Evolutionary conservation across 2,888 invertebrate species (phyloP), one percentile per base, ranked within the genome.

Genomic region (Osedax fenrisi): DNA sequence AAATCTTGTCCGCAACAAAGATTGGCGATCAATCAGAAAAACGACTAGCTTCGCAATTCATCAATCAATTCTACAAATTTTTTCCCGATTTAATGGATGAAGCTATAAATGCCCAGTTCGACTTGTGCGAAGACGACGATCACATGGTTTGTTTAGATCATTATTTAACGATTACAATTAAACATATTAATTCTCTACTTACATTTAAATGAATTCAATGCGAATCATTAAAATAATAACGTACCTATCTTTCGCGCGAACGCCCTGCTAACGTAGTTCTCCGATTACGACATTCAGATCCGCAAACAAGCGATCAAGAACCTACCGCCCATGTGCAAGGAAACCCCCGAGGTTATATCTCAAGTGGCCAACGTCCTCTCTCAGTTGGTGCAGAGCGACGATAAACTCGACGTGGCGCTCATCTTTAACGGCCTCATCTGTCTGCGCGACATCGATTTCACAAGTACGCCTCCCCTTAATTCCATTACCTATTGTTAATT

Each of bases 91-190:
- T 92, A 75, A 89, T 91, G n/a, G 90, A 91, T 79, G 89, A 90
- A 82, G 92, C 94, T 3, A 89, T 96, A 73, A 91, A 95, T 85
- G 92, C 93, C 76, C 89, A 92, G 81, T 89, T 96, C 80, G 94
- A 95, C 87, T 87, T 97, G 3, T 95, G 95, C 84, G 95, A 96
- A 86, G 94, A 96, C 87, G 91, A 92, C 82, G 94, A 96, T 85
- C 88, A 91, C 80, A 5, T 10, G 41, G 41, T 41, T 5, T 10
- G 41, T 41, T n/a, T n/a, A n/a, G n/a, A n/a, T n/a, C n/a, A n/a
- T n/a, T n/a, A n/a, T n/a, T n/a, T n/a, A n/a, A n/a, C n/a, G n/a
- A n/a, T n/a, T n/a, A n/a, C n/a, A n/a, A n/a, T n/a, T n/a, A n/a
- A n/a, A n/a, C n/a, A n/a, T n/a, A n/a, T n/a, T n/a, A n/a, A n/a